Evolutionary conservation across 30 jellyfish, hydroid and myxozoan species (phyloP), one percentile per base, ranked within the genome.

Genomic region (Mastigias papua): DNA sequence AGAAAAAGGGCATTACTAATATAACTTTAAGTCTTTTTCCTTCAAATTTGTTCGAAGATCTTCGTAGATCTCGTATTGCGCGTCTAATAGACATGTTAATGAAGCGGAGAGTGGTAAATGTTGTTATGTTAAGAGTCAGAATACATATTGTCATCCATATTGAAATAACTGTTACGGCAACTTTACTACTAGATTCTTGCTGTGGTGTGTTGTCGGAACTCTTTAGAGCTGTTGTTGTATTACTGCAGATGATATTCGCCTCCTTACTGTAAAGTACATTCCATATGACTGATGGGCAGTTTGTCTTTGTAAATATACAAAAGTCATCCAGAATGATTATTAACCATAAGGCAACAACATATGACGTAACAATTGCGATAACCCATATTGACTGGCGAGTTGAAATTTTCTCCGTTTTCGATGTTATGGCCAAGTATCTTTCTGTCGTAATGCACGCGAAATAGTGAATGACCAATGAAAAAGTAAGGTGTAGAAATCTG

Each of bases 101-200:
- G 78, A 78, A 78, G 30, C 60, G 22, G 23, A 78, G 32, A 3
- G 69, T 78, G 20, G 42, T n/a, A 1, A 64, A 2, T 28, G 89
- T 78, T 4, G 69, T 25, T 27, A 28, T 7, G 46, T 29, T 51
- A n/a, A 37, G 32, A 22, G 60, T 21, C 6, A 35, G 13, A 62
- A 32, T 57, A 80, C 89, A 78, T 26, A 29, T 27, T 4, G 89
- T 51, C 69, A 78, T 54, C 89, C 89, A 78, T 6, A 60, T 33
- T 13, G 79, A 57, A 2, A 61, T 78, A 16, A 78, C 48, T 8
- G 28, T 28, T 35, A 78, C 9, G 2, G 78, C 51, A 8, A 61
- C 32, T 60, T 29, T 22, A 17, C 78, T 78, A 21, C 80, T 9
- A 34, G 30, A 1, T 28, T 6, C 37, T 11, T n/a, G 19, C 33